A percentile compares a stretch with the other conserved stretches of the same genome.
Conservation (phyloP, 2,113 vertebrate genomes). For the Formicarius rufipectus region DNA sequence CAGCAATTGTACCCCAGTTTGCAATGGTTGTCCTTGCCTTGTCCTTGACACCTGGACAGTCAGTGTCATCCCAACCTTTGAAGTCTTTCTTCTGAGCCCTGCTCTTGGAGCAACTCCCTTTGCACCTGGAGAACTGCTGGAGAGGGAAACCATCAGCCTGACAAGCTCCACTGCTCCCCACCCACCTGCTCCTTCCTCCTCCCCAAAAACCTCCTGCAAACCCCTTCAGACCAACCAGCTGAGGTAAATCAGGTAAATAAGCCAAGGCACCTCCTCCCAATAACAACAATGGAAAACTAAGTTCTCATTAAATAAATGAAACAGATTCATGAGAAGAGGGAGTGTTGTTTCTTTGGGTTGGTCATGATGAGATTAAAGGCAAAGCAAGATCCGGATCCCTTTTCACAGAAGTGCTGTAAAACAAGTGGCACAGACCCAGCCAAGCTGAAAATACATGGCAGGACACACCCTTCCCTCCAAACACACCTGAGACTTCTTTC, state of each 20-base stretch:
- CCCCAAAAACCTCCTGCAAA: neutral
- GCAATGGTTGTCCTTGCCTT: neutral
- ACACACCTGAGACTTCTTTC: slow-evolving; percentile 79
- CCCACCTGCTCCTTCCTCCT: neutral
- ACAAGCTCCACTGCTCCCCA: neutral
- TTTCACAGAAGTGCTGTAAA: neutral
- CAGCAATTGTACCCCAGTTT: neutral
- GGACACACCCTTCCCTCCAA: slow-evolving; percentile 61
- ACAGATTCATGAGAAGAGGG: neutral
- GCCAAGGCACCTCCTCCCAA: neutral
- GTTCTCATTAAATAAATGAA: neutral
- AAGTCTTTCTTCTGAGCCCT: neutral
- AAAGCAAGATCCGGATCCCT: neutral
- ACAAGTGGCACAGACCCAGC: neutral
- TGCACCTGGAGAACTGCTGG: neutral
- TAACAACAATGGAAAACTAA: neutral
- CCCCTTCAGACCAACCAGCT: neutral
- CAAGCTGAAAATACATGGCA: slow-evolving; percentile 55
- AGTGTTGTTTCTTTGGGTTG: neutral
- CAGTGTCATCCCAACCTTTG: neutral
- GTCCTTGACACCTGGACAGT: neutral
- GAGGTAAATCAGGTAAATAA: neutral
- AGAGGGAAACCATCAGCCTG: neutral
- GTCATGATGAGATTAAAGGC: slow-evolving; percentile 18
- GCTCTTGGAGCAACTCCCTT: neutral